Evolutionary conservation across 1,140 invertebrate species (phyloP).

Genomic region (Dinoponera quadriceps): DNA sequence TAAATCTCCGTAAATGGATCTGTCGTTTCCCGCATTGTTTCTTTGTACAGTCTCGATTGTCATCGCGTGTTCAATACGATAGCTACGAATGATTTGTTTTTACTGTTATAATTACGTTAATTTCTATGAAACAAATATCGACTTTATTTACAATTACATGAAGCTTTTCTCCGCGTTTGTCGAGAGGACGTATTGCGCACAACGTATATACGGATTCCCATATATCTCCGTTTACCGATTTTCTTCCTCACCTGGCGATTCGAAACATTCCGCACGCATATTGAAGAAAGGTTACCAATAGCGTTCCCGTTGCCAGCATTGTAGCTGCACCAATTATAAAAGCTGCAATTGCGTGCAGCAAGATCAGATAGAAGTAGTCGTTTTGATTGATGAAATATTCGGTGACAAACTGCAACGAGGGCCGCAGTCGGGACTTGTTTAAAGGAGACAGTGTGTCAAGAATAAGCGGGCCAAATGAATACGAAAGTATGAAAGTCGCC

Average conservation of each 20-base stretch:
- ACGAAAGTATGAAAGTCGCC: no score
- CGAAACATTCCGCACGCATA: neutral
- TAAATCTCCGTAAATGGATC: neutral
- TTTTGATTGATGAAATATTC: neutral
- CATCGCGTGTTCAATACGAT: neutral
- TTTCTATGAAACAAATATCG: neutral
- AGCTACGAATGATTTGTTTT: neutral
- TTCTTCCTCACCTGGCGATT: neutral
- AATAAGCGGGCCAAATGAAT: no score
- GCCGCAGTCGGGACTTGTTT: no score
- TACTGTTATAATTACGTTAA: neutral
- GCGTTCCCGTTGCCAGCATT: neutral
- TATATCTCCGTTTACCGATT: neutral
- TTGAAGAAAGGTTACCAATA: neutral
- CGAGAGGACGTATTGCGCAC: no score
- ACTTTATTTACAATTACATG: neutral
- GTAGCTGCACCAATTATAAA: neutral
- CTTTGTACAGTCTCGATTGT: neutral
- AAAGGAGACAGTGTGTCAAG: no score
- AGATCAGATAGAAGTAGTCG: neutral
- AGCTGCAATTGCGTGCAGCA: neutral
- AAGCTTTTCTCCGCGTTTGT: neutral
- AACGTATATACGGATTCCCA: no score
- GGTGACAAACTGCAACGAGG: neutral
- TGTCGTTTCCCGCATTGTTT: neutral